Base-by-base conservation (phyloP, 2,888 invertebrate species). In the Drosophila parthenogenetica region DNA sequence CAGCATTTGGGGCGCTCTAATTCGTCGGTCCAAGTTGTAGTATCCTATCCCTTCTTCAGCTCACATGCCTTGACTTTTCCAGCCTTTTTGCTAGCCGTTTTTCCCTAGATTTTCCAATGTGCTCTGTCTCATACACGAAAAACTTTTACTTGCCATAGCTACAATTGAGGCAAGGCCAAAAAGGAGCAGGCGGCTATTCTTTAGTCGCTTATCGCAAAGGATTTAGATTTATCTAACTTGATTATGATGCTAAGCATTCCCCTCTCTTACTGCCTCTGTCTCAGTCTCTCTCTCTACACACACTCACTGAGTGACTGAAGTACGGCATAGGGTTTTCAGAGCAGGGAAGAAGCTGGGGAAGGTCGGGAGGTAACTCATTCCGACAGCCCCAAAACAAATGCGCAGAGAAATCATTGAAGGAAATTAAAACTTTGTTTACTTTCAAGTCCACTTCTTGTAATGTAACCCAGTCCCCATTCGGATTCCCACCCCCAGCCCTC, bases 141-240 rank as follows among this genome's bases (percentile, higher is more conserved):
- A 74, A 66, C 16, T 71, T 75, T 64, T 60, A 62, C 58, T 46
- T 37, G 54, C 37, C 58, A 69, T 5, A 59, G 53, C 58, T 43
- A 43, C 48, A 16, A 32, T 58, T 42, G 19, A 50, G 53, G 58
- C 58, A 50, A 43, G 58, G 32, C 40, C 63, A 32, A 53, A 45
- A 65, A 64, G 69, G 69, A 64, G 68, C 39, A 57, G 40, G 55
- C 51, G 78, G 73, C 76, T 67, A 82, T 83, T 85, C 83, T 76
- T 82, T 78, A 76, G 80, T 61, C 80, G 80, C 76, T 84, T 84
- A 86, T 86, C 87, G 84, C 84, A 84, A 84, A 84, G 87, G 84
- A 84, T 84, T 84, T 84, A 84, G 87, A 84, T 84, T 84, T 83
- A 84, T 84, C 84, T 86, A 77, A 84, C 86, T 84, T 84, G 87